Evolutionary conservation across 2,888 invertebrate species (phyloP), one percentile per base, ranked within the genome.

Genomic region (Neoaliturus tenellus): DNA sequence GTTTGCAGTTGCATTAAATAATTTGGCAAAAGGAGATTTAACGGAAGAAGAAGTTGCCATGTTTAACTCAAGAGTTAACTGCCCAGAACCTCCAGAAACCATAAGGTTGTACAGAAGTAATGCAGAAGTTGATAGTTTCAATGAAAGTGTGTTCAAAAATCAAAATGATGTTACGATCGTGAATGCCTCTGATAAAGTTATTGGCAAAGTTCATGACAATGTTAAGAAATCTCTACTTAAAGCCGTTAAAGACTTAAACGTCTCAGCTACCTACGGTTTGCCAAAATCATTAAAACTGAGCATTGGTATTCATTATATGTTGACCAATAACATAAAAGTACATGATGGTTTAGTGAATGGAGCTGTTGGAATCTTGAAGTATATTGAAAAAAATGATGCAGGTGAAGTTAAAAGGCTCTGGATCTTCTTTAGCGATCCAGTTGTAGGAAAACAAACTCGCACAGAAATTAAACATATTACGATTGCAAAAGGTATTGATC

Each of bases 31-130:
- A n/a, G 84, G 84, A 41, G 25, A 35, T 25, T 51, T 81, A 14
- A 84, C 83, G 48, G 75, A 67, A 0, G 48, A 48, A 48, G 48
- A 48, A 48, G 14, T 48, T 4, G 14, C 8, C 8, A 48, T 48
- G 48, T 48, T 48, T 17, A 48, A 48, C 48, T 48, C 48, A 14
- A 48, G 48, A 93, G 93, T 88, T 94, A 93, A 89, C 91, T 95
- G 31, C n/a, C 3, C 14, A 17, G 92, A 92, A 87, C 71, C 28
- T 35, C 33, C 25, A 2, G 33, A 39, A 20, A 39, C 28, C 8
- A 23, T 71, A 10, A n/a, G 71, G 5, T 28, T 71, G 71, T 71
- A 35, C 12, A 5, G 31, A 31, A 71, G 20, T 31, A 71, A 71
- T 71, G n/a, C n/a, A n/a, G n/a, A n/a, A n/a, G n/a, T n/a, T n/a